Evolutionary conservation across 53 echinoderm and acorn worm genomes (phyloP), one percentile per base, ranked within the genome.

Genomic region (Holothuria scabra): DNA sequence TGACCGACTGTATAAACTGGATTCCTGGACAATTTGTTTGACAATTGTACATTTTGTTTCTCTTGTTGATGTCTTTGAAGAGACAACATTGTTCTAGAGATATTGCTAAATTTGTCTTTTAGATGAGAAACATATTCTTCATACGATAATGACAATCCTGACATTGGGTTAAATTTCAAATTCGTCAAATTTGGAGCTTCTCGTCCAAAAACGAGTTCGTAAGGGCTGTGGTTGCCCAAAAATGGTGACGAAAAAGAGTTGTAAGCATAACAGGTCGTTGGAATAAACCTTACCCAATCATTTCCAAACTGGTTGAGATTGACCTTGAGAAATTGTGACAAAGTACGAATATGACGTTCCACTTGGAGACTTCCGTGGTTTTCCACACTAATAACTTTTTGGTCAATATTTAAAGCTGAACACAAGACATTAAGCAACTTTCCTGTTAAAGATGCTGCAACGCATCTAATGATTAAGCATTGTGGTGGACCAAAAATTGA

Each of bases 41-140:
- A 32, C 33, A 68, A 7, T 28, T 68, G 5, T 0, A 68, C 68
- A 68, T 68, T 68, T 68, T 68, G 12, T 19, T 12, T 68, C 12
- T 68, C 68, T 68, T 68, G 68, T 7, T 68, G 68, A 14, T 68
- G 68, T 68, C 33, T 68, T 12, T 68, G 28, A 29, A 68, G 68
- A 20, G 28, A 32, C 41, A 68, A 32, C 68, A 68, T 68, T 31
- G 29, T 68, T 19, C 68, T 31, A 37, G 68, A 68, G 41, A 68
- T 31, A 18, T 68, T 31, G 31, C 34, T 33, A n/a, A 68, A 68
- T 32, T 33, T 31, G 7, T 68, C 34, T 41, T 33, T 68, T n/a
- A 68, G 41, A 33, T 32, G 68, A 68, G 68, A 32, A 32, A 68
- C 68, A 68, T 68, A 68, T 13, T 34, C 68, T 22, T 68, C 12